Conservation (phyloP, 1,140 invertebrate species). For the Hormaphis cornu region DNA sequence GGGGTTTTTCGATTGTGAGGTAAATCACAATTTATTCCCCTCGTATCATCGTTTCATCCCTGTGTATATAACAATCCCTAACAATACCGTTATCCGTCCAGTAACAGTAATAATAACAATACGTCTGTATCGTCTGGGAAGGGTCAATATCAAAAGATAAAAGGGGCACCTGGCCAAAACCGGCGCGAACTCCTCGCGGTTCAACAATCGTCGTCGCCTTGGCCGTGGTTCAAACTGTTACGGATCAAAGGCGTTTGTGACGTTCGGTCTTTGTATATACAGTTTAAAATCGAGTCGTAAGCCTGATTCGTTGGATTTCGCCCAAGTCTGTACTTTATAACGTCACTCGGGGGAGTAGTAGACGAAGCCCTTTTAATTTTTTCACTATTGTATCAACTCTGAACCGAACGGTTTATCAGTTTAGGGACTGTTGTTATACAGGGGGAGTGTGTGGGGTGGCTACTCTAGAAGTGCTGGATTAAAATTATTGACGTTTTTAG, state of each 20-base stretch:
- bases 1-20: neutral
- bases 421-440: too few species aligned
- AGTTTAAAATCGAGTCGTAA: neutral
- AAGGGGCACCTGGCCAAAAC: constrained; percentile 22
- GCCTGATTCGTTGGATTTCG: neutral
- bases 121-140: constrained; percentile 1
- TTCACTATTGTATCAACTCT: too few species aligned
- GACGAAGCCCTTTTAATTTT: too few species aligned
- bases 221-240: neutral
- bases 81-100: neutral
- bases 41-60: neutral
- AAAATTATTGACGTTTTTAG: too few species aligned
- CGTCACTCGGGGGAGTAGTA: neutral
- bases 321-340: neutral
- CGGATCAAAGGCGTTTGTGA: neutral
- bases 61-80: neutral
- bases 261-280: neutral
- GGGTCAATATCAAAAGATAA: constrained; percentile 16
- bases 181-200: neutral
- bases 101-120: neutral
- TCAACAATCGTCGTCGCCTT: constrained; percentile 3
- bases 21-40: neutral
- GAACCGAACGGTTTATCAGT: too few species aligned
- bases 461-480: too few species aligned
- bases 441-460: too few species aligned